These are phyloP conservation scores for Podarcis cretensis DNA, from an alignment of 2,113 vertebrate species.

Conservation along the genomic window DNA sequence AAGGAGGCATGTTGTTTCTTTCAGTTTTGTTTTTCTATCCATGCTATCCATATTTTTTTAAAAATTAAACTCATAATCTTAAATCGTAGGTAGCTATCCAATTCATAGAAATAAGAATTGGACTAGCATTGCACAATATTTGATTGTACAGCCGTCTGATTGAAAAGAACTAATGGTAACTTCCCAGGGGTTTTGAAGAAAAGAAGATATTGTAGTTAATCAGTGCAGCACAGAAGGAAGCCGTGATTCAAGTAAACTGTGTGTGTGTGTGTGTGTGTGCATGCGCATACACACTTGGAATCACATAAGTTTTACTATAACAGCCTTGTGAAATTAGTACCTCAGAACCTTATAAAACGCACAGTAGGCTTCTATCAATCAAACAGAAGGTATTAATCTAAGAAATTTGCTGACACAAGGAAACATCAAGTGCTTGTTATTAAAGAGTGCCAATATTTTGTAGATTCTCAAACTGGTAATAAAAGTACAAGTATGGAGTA, in stretches of 20 bases:
- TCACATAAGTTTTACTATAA: slow-evolving; percentile 35
- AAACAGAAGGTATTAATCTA: slow-evolving; percentile 59
- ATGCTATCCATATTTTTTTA: not conserved
- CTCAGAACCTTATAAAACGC: slow-evolving; percentile 39
- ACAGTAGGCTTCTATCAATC: slow-evolving; percentile 53
- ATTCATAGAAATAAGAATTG: slow-evolving; percentile 20
- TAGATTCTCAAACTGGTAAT: slow-evolving; percentile 68
- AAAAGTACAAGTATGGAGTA: slow-evolving; percentile 56
- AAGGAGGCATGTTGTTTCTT: not conserved
- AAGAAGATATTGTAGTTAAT: slow-evolving; percentile 30
- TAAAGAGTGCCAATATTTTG: slow-evolving; percentile 58
- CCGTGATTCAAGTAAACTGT: slow-evolving; percentile 23
- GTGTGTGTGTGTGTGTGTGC: slow-evolving; percentile 18
- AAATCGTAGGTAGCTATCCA: not conserved
- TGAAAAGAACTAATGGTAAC: slow-evolving; percentile 1
- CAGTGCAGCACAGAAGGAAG: slow-evolving; percentile 19
- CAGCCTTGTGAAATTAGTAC: slow-evolving; percentile 53
- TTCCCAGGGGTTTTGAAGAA: not conserved
- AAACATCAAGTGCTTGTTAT: slow-evolving; percentile 60
- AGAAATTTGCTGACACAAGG: slow-evolving; percentile 65
- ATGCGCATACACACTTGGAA: not conserved
- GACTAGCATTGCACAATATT: slow-evolving; percentile 22
- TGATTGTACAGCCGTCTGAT: slow-evolving; percentile 23
- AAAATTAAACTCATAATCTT: slow-evolving; percentile 7
- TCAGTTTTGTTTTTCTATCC: slow-evolving; percentile 3